A percentile compares a stretch with the other conserved stretches of the same genome.
These are phyloP conservation scores for Endomychus coccineus DNA, from an alignment of 2,888 invertebrate genomes.

Conservation along the genomic window DNA sequence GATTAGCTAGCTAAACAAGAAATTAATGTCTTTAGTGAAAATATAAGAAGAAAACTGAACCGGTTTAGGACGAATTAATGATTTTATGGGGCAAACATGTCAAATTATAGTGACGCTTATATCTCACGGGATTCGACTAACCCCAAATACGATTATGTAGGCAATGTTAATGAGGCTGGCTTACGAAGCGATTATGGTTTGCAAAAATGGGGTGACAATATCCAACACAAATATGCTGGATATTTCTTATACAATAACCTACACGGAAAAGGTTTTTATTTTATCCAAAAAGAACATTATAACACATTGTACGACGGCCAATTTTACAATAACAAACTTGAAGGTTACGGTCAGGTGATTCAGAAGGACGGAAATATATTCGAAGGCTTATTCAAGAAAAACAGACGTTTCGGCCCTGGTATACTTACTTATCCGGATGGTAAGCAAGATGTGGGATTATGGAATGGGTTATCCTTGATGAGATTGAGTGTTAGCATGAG, in stretches of 20 bases:
- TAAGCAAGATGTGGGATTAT: slow-evolving; percentile 50
- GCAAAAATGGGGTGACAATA: slow-evolving; percentile 19
- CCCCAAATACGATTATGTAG: slow-evolving; percentile 5
- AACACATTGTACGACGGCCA: slow-evolving; percentile 45
- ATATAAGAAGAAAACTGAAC: no score
- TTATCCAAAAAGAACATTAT: slow-evolving; percentile 28
- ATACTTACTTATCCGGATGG: slow-evolving; percentile 43
- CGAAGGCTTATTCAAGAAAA: slow-evolving; percentile 46
- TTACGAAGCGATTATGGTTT: slow-evolving; percentile 9
- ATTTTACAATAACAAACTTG: slow-evolving; percentile 47
- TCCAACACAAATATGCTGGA: slow-evolving; percentile 45
- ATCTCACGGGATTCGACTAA: no score
- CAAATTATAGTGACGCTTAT: no score
- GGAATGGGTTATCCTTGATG: slow-evolving; percentile 45
- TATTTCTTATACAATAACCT: slow-evolving; percentile 43
- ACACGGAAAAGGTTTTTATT: slow-evolving; percentile 48
- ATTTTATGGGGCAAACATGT: no score
- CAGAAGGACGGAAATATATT: slow-evolving; percentile 45
- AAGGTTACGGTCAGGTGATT: slow-evolving; percentile 50
- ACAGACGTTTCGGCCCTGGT: slow-evolving; percentile 53
- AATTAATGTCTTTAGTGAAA: no score
- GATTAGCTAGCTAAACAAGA: no score
- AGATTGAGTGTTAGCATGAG: slow-evolving; percentile 24
- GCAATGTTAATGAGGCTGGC: slow-evolving; percentile 5
- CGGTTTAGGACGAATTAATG: no score